phyloP scores from a whole-genome alignment of 35 echinoderm and acorn worm species.

The Anneissia japonica region DNA sequence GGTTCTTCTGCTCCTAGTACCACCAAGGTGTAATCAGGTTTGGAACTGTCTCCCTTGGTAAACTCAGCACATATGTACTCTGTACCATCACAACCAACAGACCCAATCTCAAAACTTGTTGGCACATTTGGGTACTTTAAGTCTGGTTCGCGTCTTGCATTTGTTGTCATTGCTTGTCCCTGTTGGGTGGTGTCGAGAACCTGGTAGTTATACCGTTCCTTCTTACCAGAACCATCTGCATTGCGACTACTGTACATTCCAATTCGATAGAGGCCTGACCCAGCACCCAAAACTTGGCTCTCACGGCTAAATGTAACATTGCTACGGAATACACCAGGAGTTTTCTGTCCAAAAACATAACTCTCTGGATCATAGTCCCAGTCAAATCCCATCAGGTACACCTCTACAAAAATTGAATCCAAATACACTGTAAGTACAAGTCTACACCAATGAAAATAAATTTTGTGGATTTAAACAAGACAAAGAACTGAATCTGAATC shows the following conservation, averaged over 20 bases:
- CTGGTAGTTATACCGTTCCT: not conserved
- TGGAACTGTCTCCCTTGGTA: slow-evolving; percentile 48
- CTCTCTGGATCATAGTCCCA: slow-evolving; percentile 24
- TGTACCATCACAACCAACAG: slow-evolving; percentile 64
- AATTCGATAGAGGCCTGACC: slow-evolving; percentile 64
- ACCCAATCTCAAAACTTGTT: slow-evolving; percentile 65
- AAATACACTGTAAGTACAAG: not conserved
- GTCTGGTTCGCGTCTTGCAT: not conserved
- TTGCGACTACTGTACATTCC: slow-evolving; percentile 59
- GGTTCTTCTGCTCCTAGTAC: slow-evolving; percentile 26
- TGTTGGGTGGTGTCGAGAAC: not conserved
- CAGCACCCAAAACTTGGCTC: slow-evolving; percentile 23
- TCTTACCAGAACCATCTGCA: slow-evolving; percentile 44
- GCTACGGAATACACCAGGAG: slow-evolving; percentile 33
- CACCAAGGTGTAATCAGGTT: slow-evolving; percentile 64
- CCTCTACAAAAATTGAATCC: not conserved
- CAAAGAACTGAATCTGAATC: not conserved
- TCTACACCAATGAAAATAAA: not conserved
- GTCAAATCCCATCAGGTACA: not conserved
- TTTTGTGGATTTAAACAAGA: not conserved
- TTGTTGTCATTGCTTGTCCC: not conserved
- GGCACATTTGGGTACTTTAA: slow-evolving; percentile 18
- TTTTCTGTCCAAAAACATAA: slow-evolving; percentile 39
- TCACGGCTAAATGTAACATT: slow-evolving; percentile 36
- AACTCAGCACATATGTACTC: slow-evolving; percentile 75